A percentile compares a stretch with the other conserved stretches of the same genome.
Conservation (phyloP, 2,113 vertebrate genomes). For the Brachirus orientalis region DNA sequence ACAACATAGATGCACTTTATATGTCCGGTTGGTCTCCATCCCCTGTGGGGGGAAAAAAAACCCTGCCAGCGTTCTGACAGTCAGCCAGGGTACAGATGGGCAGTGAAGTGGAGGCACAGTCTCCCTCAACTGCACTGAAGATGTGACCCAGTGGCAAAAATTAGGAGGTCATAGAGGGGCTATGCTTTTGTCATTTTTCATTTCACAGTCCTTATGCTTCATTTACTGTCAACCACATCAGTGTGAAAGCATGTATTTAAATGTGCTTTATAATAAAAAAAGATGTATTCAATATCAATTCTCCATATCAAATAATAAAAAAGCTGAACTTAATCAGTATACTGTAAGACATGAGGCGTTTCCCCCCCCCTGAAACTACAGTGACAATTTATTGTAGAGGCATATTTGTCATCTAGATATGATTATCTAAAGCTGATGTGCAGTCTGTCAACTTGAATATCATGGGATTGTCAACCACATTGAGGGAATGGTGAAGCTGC, state of each 20-base stretch:
- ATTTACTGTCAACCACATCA: not conserved
- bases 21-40: conserved; percentile 19
- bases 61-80: conserved; percentile 48
- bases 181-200: conserved; percentile 18
- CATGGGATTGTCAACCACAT: not conserved
- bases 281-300: conserved; percentile 9
- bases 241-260: conserved; percentile 8
- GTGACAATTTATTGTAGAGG: not conserved
- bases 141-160: conserved; percentile 47
- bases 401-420: not conserved
- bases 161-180: conserved; percentile 25
- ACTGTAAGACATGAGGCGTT: not conserved
- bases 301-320: not conserved
- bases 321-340: not conserved
- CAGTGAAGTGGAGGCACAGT: conserved; percentile 30
- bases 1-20: conserved; percentile 5
- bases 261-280: conserved; percentile 32
- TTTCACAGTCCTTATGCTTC: too few relatives aligned
- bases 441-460: conserved; percentile 22
- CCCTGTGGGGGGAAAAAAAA: conserved; percentile 7
- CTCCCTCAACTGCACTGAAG: conserved; percentile 39
- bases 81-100: conserved; percentile 39
- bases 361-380: not conserved
- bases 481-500: not conserved
- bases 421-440: conserved; percentile 1